These are phyloP conservation scores for Seriola aureovittata DNA, from an alignment of 2,113 vertebrate genomes.

Conservation along the genomic window DNA sequence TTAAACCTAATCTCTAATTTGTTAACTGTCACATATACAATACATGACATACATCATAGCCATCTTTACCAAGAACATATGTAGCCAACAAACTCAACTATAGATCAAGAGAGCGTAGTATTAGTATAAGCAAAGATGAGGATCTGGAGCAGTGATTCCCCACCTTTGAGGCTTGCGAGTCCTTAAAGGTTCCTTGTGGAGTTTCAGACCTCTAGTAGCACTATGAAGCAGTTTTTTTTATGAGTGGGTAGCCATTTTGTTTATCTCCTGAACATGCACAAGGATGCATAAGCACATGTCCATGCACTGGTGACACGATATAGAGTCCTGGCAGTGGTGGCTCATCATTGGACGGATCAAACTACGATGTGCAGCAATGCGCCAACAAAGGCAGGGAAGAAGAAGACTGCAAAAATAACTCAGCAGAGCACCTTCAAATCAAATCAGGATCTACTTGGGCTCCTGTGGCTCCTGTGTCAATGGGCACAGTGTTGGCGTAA, in stretches of 20 bases:
- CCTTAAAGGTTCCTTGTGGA: neutral
- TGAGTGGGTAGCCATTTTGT: neutral
- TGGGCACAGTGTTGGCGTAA: neutral
- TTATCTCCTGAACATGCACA: neutral
- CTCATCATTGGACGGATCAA: neutral
- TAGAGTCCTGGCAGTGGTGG: neutral
- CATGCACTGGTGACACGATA: neutral
- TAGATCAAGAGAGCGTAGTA: neutral
- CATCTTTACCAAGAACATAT: neutral
- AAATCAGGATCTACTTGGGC: neutral
- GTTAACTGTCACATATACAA: slow-evolving; percentile 6
- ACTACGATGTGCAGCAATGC: neutral
- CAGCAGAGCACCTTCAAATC: neutral
- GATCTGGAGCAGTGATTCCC: neutral
- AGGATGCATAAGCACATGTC: neutral
- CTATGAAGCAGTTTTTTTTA: neutral
- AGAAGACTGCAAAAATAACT: neutral
- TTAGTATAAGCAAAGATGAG: neutral
- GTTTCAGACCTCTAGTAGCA: neutral
- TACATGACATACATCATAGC: neutral
- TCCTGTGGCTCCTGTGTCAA: neutral
- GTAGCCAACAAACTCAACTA: neutral
- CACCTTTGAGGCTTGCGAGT: neutral
- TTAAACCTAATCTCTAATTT: slow-evolving; percentile 15
- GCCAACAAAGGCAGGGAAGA: neutral